Evolutionary conservation across 2,113 vertebrate genomes (phyloP).

Genomic region (Sinocyclocheilus grahami): DNA sequence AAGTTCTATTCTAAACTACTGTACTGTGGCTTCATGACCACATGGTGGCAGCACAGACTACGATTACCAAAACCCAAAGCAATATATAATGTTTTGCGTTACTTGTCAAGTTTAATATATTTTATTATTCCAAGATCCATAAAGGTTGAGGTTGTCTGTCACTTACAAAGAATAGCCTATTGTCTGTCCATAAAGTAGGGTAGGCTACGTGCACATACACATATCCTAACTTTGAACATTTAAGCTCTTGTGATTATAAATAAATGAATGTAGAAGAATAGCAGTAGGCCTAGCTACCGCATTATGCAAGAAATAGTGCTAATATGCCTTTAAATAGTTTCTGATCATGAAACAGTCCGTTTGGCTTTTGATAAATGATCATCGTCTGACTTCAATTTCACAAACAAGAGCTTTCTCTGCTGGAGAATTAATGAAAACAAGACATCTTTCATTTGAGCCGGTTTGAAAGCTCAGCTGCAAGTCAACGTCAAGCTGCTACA

Average conservation of each 20-base stretch:
- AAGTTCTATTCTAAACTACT: neutral
- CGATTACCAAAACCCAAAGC: neutral
- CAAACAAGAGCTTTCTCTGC: conserved; percentile 53
- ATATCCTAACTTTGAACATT: too few species aligned
- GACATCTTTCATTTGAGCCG: conserved; percentile 89
- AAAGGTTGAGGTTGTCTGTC: neutral
- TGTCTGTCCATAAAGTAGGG: too few species aligned
- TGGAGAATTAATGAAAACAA: conserved; percentile 89
- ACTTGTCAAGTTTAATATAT: neutral
- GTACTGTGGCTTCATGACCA: conserved; percentile 2
- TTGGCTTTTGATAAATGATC: conserved; percentile 31
- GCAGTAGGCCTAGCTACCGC: neutral
- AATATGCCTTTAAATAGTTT: neutral
- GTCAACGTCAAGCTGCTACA: conserved; percentile 83
- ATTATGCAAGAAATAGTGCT: neutral
- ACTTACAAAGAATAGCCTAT: neutral
- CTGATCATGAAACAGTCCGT: conserved; percentile 18
- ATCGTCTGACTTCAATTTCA: conserved; percentile 40
- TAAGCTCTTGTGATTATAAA: neutral
- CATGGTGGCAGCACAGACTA: conserved; percentile 38
- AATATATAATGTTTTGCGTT: neutral
- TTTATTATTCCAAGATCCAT: neutral
- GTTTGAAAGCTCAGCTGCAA: conserved; percentile 82
- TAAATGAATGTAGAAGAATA: neutral
- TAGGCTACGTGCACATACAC: too few species aligned